Evolutionary conservation across 2,888 invertebrate genomes (phyloP).

Genomic region (Lasioglossum figueresi): DNA sequence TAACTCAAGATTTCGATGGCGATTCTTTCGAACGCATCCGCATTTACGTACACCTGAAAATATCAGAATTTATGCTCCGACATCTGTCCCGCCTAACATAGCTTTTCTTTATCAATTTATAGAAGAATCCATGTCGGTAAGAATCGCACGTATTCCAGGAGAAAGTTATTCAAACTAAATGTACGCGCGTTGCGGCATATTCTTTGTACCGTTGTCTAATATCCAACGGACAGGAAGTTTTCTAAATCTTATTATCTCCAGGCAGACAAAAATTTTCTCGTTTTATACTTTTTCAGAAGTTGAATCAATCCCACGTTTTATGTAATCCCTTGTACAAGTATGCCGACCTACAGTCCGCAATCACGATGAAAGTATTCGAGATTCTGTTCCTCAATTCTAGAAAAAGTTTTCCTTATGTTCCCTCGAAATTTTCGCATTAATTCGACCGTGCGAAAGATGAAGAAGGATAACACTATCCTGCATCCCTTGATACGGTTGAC

Average conservation of each 20-base stretch:
- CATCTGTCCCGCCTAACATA: background rate
- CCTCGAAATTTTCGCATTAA: background rate
- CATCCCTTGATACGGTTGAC: conserved; percentile 17
- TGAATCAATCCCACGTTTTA: background rate
- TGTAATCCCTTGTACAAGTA: too few relatives aligned
- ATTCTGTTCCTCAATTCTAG: background rate
- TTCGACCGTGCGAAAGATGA: background rate
- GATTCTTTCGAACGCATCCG: background rate
- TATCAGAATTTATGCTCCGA: background rate
- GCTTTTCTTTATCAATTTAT: background rate
- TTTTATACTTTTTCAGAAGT: background rate
- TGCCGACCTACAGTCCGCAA: too few relatives aligned
- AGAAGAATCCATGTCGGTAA: background rate
- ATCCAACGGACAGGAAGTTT: background rate
- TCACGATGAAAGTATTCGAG: background rate
- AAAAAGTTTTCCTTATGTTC: background rate
- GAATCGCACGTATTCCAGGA: background rate
- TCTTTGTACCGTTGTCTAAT: background rate
- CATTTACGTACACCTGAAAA: background rate
- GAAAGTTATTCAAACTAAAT: background rate
- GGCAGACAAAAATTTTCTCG: background rate
- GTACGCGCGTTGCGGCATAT: background rate
- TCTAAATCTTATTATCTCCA: too few relatives aligned
- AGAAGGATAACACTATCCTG: background rate
- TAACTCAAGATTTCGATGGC: background rate